Conservation (phyloP, 2,113 vertebrate species). For the Echinops telfairi region DNA sequence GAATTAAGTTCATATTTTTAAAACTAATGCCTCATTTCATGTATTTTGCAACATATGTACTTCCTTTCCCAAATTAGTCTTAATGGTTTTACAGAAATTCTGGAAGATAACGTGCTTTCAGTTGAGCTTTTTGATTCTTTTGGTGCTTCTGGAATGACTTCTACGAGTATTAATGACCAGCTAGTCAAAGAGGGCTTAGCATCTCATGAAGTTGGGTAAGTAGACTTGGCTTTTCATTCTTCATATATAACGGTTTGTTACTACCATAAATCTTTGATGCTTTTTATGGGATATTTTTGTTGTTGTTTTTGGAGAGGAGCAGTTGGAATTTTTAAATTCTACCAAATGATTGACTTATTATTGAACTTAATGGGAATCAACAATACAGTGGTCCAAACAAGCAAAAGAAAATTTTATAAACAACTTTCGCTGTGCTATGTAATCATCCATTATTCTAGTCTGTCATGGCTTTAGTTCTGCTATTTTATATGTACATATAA, state of each 20-base stretch:
- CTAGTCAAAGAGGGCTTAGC: conserved; percentile 88
- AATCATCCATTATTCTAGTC: not conserved
- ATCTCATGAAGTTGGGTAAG: conserved; percentile 85
- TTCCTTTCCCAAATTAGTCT: conserved; percentile 64
- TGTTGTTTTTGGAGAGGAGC: not conserved
- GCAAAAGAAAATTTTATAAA: conserved; percentile 79
- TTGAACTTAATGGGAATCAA: conserved; percentile 80
- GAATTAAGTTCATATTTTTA: conserved; percentile 58
- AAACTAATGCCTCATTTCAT: conserved; percentile 34
- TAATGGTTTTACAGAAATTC: conserved; percentile 85
- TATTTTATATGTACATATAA: not conserved
- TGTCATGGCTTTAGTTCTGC: not conserved
- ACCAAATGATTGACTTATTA: not conserved
- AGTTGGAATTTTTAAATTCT: not conserved
- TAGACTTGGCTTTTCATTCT: conserved; percentile 50
- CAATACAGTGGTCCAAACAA: conserved; percentile 84
- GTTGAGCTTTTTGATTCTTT: conserved; percentile 86
- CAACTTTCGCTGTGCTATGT: not conserved
- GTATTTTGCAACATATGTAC: conserved; percentile 36
- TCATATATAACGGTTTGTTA: conserved; percentile 14
- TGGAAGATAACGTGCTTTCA: conserved; percentile 82
- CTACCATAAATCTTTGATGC: not conserved
- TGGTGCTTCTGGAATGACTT: conserved; percentile 64
- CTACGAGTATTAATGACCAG: conserved; percentile 86
- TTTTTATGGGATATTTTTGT: not conserved